These are phyloP conservation scores for Panurus biarmicus DNA, from an alignment of 2,113 vertebrate species.

Conservation along the genomic window DNA sequence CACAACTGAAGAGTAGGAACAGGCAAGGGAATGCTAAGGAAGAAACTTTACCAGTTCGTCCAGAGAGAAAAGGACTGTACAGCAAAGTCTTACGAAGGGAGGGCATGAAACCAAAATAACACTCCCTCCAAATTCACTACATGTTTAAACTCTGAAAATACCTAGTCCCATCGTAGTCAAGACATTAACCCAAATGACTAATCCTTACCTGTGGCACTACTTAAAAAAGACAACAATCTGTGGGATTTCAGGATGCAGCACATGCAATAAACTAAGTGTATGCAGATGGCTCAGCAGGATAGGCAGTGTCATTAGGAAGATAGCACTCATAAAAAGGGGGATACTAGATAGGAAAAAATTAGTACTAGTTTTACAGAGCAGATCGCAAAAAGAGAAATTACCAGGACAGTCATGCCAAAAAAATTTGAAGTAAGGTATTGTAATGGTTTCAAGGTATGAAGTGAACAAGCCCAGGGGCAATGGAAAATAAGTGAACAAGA, in stretches of 20 bases:
- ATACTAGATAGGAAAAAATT: not conserved
- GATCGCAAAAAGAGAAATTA: not conserved
- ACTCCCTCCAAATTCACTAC: not conserved
- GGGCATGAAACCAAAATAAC: not conserved
- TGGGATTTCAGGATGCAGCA: not conserved
- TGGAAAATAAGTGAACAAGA: not conserved
- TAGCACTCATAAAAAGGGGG: not conserved
- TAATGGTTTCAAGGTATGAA: too few relatives aligned
- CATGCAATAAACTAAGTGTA: not conserved
- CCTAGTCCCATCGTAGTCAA: not conserved
- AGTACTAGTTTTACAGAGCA: not conserved
- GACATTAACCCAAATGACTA: not conserved
- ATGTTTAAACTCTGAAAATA: not conserved
- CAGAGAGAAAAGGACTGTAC: not conserved
- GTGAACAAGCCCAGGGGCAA: not conserved
- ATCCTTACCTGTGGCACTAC: not conserved
- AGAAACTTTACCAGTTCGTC: not conserved
- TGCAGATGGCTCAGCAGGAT: not conserved
- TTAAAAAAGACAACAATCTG: not conserved
- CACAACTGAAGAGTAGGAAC: not conserved
- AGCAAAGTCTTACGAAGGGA: not conserved
- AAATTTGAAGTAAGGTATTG: not conserved
- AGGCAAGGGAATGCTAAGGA: not conserved
- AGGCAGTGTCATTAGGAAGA: not conserved
- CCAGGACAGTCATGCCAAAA: not conserved